A percentile compares a stretch with the other conserved stretches of the same genome.
Evolutionary conservation across 1,140 invertebrate genomes (phyloP).

Genomic region (Caenorhabditis brenneri): DNA sequence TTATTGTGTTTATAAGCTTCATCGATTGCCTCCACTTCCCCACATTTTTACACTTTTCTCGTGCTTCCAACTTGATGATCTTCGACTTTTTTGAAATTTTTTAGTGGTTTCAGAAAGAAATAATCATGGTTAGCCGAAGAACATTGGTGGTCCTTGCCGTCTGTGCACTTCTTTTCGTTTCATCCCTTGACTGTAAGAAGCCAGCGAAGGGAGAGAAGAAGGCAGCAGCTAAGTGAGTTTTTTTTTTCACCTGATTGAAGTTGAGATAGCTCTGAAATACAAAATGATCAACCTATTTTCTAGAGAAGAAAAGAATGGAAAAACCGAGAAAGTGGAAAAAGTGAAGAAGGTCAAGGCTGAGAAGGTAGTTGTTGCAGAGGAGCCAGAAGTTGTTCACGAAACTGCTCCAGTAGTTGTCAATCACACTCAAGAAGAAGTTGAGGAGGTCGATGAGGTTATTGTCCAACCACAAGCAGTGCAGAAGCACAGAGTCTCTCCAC

Average conservation of each 20-base stretch:
- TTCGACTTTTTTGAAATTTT: neutral
- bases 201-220: constrained; percentile 26
- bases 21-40: neutral
- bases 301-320: neutral
- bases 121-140: constrained; percentile 1
- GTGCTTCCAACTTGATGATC: neutral
- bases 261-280: neutral
- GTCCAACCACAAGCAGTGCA: neutral
- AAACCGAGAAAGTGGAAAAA: neutral
- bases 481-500: constrained; percentile 24
- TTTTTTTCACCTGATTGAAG: neutral
- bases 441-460: constrained; percentile 5
- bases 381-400: neutral
- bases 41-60: neutral
- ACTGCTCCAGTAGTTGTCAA: neutral
- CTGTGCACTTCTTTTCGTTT: constrained; percentile 29
- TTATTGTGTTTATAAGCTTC: constrained; percentile 2
- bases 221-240: constrained; percentile 32
- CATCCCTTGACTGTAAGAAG: constrained; percentile 43
- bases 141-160: neutral
- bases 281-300: neutral
- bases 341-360: constrained; percentile 38
- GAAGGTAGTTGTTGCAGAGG: constrained; percentile 1
- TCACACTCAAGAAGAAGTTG: neutral
- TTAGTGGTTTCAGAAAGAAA: neutral